Percentiles rank a stretch among this genome's conserved stretches.
phyloP scores from a whole-genome alignment of 1,140 invertebrate genomes.

The Hestina assimilis region DNA sequence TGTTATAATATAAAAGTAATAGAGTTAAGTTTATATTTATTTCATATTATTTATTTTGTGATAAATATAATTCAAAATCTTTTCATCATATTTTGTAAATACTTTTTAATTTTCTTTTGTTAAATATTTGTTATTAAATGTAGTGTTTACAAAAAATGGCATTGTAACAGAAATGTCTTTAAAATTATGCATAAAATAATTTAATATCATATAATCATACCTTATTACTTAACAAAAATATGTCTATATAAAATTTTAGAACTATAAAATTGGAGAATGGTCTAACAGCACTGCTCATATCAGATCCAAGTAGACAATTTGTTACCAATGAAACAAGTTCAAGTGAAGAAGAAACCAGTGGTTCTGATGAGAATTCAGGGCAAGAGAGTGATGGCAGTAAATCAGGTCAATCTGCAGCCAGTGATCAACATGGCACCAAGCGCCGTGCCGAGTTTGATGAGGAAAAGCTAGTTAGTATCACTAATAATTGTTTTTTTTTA shows the following conservation, averaged over 20 bases:
- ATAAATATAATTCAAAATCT: no score
- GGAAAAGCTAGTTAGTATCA: slow-evolving; percentile 64
- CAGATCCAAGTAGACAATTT: slow-evolving; percentile 73
- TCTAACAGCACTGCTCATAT: slow-evolving; percentile 83
- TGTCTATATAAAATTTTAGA: slow-evolving; percentile 64
- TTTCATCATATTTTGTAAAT: no score
- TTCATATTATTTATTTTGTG: no score
- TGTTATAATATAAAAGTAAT: no score
- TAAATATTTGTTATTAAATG: no score
- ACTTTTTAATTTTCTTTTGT: no score
- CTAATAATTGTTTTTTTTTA: background rate
- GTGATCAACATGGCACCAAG: slow-evolving; percentile 60
- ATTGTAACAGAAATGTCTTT: no score
- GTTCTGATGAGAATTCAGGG: slow-evolving; percentile 56
- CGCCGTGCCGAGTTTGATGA: slow-evolving; percentile 61
- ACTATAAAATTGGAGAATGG: slow-evolving; percentile 84
- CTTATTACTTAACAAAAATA: no score
- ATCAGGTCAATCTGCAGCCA: slow-evolving; percentile 47
- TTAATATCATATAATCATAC: background rate
- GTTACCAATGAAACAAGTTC: slow-evolving; percentile 41
- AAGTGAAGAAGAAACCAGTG: slow-evolving; percentile 62
- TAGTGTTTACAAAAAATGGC: no score
- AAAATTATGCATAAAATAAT: no score
- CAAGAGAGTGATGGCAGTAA: slow-evolving; percentile 60
- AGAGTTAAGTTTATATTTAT: no score